Conservation (phyloP, 2,113 vertebrate genomes). For the Canis aureus region DNA sequence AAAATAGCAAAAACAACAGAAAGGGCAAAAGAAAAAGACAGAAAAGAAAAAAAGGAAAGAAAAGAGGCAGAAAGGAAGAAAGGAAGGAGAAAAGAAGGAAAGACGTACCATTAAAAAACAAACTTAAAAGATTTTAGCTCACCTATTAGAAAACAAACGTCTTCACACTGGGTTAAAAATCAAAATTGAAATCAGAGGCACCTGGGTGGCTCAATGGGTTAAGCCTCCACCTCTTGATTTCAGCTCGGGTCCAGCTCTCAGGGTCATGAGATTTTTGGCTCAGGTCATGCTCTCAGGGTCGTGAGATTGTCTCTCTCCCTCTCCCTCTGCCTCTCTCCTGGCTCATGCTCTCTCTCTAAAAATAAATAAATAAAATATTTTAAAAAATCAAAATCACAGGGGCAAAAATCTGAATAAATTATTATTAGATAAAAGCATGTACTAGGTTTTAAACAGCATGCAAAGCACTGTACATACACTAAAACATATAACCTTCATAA, state of each 20-base stretch:
- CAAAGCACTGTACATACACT: background rate
- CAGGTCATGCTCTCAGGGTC: background rate
- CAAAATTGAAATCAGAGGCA: background rate
- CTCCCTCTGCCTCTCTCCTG: background rate
- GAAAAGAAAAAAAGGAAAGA: background rate
- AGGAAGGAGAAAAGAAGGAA: background rate
- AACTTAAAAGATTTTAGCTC: constrained; percentile 35
- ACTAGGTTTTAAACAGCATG: background rate
- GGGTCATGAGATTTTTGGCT: background rate
- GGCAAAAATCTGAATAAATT: constrained; percentile 20
- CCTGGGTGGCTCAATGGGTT: background rate
- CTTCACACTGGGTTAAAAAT: background rate
- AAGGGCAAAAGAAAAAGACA: background rate
- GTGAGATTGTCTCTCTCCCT: background rate
- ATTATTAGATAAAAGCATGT: background rate
- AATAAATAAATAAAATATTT: background rate
- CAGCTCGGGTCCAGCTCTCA: background rate
- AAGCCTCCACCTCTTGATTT: background rate
- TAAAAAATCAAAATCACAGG: constrained; percentile 19
- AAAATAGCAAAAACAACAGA: background rate
- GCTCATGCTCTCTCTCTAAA: background rate
- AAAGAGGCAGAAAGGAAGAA: background rate
- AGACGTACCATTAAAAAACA: background rate
- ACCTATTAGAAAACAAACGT: background rate
- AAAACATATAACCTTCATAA: background rate